Percentiles rank a stretch among this genome's conserved stretches.
These are phyloP conservation scores for Cecidostiba fungosa DNA, from an alignment of 2,888 invertebrate species.

Conservation along the genomic window DNA sequence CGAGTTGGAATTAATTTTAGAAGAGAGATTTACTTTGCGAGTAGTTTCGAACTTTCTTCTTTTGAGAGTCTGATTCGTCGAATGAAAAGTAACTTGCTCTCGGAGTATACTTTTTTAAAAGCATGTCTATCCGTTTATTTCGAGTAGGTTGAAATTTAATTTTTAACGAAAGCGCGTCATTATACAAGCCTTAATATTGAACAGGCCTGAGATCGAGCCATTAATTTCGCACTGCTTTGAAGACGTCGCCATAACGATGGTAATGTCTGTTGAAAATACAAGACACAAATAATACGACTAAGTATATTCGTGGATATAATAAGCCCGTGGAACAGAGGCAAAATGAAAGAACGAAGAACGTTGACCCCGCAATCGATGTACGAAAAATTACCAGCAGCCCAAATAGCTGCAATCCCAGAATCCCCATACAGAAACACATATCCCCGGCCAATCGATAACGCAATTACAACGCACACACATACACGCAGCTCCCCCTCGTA, in stretches of 20 bases:
- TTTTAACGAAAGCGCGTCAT: too few relatives aligned
- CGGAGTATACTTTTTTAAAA: neutral
- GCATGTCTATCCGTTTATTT: too few relatives aligned
- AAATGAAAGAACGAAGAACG: neutral
- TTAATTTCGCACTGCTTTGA: too few relatives aligned
- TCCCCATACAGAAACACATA: neutral
- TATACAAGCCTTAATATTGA: too few relatives aligned
- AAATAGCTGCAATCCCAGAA: conserved; percentile 6
- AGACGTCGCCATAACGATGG: too few relatives aligned
- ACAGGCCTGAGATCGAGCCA: too few relatives aligned
- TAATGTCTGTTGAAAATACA: too few relatives aligned
- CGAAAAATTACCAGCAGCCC: neutral
- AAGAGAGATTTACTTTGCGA: neutral
- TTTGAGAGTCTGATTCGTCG: neutral
- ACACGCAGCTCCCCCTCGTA: neutral
- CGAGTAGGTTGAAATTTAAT: too few relatives aligned
- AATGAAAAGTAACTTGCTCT: neutral
- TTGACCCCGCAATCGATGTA: neutral
- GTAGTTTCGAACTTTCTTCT: neutral
- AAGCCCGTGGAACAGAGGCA: too few relatives aligned
- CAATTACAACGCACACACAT: neutral
- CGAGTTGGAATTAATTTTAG: neutral
- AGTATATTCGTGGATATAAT: too few relatives aligned
- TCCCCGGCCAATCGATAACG: neutral
- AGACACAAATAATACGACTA: too few relatives aligned